phyloP scores from a whole-genome alignment of 2,797 vertebrate species.

The Mormyrus hasselquistii region DNA sequence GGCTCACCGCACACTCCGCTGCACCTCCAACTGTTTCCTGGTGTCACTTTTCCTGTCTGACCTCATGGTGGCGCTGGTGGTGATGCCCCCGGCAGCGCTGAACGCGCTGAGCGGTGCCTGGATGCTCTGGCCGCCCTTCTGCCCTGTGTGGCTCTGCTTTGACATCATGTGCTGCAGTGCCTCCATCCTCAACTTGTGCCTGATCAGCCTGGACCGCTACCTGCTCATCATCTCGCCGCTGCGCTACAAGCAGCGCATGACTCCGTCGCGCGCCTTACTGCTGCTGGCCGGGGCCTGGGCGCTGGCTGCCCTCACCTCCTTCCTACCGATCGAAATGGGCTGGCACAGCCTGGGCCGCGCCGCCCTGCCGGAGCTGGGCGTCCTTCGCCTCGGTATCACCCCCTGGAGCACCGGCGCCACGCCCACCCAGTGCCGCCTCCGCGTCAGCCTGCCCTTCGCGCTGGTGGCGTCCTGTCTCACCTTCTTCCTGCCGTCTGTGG shows the following conservation, averaged over 20 bases:
- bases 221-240: conserved; percentile 93
- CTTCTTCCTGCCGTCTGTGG: conserved; percentile 86
- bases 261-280: conserved; percentile 71
- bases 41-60: conserved; percentile 94
- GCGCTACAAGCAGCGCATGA: conserved; percentile 92
- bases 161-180: conserved; percentile 98
- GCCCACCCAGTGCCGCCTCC: conserved; percentile 76
- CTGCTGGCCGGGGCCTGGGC: conserved; percentile 84
- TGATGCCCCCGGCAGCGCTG: conserved; percentile 96
- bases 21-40: conserved; percentile 94
- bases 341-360: conserved; percentile 78
- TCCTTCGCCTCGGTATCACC: conserved; percentile 55
- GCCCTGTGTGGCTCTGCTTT: conserved; percentile 88
- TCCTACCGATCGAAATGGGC: conserved; percentile 88
- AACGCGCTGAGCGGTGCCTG: conserved; percentile 84
- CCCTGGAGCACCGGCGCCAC: conserved; percentile 36
- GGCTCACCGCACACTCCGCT: conserved; percentile 83
- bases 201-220: conserved; percentile 95
- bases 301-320: conserved; percentile 80
- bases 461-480: conserved; percentile 87
- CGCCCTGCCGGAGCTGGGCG: conserved; percentile 34
- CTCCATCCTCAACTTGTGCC: conserved; percentile 94
- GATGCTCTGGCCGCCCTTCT: conserved; percentile 79
- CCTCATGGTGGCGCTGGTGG: conserved; percentile 93
- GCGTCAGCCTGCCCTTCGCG: conserved; percentile 86